These are phyloP conservation scores for Xenopus laevis DNA, from an alignment of 2,113 vertebrate genomes.

Conservation along the genomic window DNA sequence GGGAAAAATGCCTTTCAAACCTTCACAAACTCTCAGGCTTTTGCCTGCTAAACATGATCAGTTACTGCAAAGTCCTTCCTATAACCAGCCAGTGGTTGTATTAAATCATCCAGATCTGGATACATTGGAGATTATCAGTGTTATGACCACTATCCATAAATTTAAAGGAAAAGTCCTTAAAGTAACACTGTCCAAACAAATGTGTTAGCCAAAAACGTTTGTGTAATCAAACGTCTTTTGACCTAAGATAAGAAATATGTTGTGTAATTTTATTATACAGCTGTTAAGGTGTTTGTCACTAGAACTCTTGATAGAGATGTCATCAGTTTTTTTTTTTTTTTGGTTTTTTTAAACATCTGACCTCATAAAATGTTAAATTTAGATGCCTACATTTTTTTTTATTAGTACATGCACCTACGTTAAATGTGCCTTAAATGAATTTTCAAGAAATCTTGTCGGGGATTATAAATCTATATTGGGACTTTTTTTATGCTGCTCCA, in stretches of 20 bases:
- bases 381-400: too few species aligned
- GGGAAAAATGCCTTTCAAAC: conserved; percentile 37
- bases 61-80: conserved; percentile 76
- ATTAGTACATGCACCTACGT: too few species aligned
- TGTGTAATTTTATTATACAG: neutral
- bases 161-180: conserved; percentile 69
- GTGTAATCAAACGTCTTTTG: neutral
- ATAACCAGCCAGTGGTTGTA: conserved; percentile 91
- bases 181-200: conserved; percentile 68
- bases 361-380: too few species aligned
- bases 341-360: too few species aligned
- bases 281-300: neutral
- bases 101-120: conserved; percentile 86
- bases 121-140: conserved; percentile 65
- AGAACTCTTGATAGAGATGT: neutral
- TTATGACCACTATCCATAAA: conserved; percentile 72
- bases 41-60: conserved; percentile 76
- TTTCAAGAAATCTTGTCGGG: too few species aligned
- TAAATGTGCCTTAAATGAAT: too few species aligned
- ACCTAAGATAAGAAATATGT: neutral
- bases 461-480: too few species aligned
- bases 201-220: neutral
- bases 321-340: too few species aligned
- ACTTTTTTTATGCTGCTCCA: too few species aligned
- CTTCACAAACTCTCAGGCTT: conserved; percentile 63